Base-by-base conservation (phyloP, 2,888 invertebrate species). In the Melieria crassipennis region DNA sequence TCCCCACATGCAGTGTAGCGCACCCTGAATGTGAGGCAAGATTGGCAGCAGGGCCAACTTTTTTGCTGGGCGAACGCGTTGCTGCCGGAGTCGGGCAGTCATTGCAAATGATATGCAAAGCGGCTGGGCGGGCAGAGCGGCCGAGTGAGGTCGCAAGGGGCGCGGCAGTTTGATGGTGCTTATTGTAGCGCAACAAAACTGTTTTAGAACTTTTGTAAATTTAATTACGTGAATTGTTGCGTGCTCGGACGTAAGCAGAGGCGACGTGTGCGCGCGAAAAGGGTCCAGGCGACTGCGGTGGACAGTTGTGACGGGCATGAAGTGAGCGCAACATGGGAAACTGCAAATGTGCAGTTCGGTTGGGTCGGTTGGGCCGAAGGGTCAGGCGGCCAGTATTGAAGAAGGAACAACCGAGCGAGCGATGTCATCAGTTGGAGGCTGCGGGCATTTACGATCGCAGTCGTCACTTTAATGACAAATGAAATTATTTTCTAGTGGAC, bases 81-180 rank as follows among this genome's bases (percentile, higher is more conserved):
- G 30, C 30, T 30, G 30, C 30, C 30, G 30, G 30, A 30, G 2
- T 30, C 30, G 30, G 30, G 67, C 60, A 50, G 60, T 60, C 60
- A 62, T 47, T 72, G 47, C 73, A 73, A 71, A 73, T 71, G 70
- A 73, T 71, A 73, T 73, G 73, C 70, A 70, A 71, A 50, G 60
- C 50, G 67, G 67, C 60, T 50, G 16, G 10, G 64, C 64, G 9
- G 50, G 10, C 6, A 5, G 42, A 50, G 63, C 16, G 52, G 50
- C 52, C n/a, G 43, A 13, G 48, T 7, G 30, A 30, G 9, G 47
- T 16, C 9, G 62, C 46, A 48, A 30, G 30, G 30, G 13, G 10
- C 30, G 16, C 46, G 16, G 50, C 7, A 50, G 5, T 57, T 30
- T 7, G 58, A 42, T 58, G n/a, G 10, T 61, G 52, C 43, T 68